Conservation (phyloP, 2,888 invertebrate genomes). For the Cantharis lateralis region DNA sequence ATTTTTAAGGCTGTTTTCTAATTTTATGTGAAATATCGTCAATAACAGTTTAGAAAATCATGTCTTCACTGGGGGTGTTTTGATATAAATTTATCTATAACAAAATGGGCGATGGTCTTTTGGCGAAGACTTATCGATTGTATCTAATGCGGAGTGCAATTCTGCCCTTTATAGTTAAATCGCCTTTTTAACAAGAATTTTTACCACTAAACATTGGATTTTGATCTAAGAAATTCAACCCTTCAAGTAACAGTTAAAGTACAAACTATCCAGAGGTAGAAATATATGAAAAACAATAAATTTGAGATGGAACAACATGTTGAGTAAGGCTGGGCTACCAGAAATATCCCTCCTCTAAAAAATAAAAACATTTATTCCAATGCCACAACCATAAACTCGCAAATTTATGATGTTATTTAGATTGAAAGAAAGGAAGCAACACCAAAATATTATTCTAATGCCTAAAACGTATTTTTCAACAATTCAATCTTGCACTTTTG, state of each 20-base stretch:
- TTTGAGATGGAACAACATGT: too few species aligned
- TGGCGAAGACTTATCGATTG: background rate
- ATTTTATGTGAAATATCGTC: background rate
- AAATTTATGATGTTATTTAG: background rate
- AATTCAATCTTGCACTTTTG: background rate
- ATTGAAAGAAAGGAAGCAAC: background rate
- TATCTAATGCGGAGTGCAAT: background rate
- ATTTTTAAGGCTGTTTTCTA: background rate
- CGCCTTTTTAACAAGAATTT: too few species aligned
- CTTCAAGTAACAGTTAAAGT: too few species aligned
- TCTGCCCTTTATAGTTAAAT: background rate
- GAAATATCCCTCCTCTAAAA: too few species aligned
- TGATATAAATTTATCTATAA: background rate
- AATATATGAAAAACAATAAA: too few species aligned
- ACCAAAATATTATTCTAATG: background rate
- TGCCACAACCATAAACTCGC: background rate
- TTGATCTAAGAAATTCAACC: too few species aligned
- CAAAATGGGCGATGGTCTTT: background rate
- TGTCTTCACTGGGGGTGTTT: background rate
- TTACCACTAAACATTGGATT: too few species aligned
- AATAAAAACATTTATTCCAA: background rate
- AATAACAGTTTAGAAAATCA: too few species aligned
- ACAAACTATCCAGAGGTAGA: too few species aligned
- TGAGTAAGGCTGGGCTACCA: too few species aligned
- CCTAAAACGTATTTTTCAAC: background rate